Base-by-base conservation (phyloP, 2,113 vertebrate species). In the Sus scrofa region DNA sequence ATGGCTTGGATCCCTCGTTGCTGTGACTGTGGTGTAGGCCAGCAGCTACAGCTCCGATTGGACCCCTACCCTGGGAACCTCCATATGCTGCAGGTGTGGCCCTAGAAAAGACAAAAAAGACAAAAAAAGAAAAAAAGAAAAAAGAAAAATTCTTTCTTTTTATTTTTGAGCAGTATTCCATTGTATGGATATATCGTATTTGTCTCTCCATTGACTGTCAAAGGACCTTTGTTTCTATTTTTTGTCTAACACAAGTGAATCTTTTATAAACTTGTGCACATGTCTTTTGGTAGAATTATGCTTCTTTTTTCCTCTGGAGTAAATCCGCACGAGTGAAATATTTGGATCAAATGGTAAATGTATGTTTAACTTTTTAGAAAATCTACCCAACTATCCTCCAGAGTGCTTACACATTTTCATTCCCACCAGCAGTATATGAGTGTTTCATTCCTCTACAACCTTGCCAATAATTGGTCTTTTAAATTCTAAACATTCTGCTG, bases 401-500 rank as follows among this genome's bases (percentile, higher is more conserved):
- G 74, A 89, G 22, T 62, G 32, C 73, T 82, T 67, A 37, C 11
- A 26, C 37, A 11, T 86, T 73, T 67, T 73, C 30, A 62, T 63
- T 84, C 54, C 71, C 10, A 15, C 20, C 37, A 6, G 0, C 37
- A 26, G 16, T 6, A 15, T 16, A 20, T 60, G 81, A 50, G 22
- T 62, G 34, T n/a, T 63, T 44, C 4, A 6, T 60, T 44, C 44
- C 15, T 78, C 63, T 22, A 9, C 37, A 58, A 74, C 44, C 70
- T 89, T 70, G 37, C 54, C 20, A 86, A 65, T 12, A 34, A 30
- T 63, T 82, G 54, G 15, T 52, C 73, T 74, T 89, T 89, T 89
- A 50, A 86, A 79, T 92, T 67, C 30, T 82, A n/a, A 75, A 81
- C 60, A 39, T 94, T 86, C 68, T 70, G 62, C 52, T 79, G 27